phyloP scores from a whole-genome alignment of 2,113 vertebrate genomes.

The Grammomys surdaster region DNA sequence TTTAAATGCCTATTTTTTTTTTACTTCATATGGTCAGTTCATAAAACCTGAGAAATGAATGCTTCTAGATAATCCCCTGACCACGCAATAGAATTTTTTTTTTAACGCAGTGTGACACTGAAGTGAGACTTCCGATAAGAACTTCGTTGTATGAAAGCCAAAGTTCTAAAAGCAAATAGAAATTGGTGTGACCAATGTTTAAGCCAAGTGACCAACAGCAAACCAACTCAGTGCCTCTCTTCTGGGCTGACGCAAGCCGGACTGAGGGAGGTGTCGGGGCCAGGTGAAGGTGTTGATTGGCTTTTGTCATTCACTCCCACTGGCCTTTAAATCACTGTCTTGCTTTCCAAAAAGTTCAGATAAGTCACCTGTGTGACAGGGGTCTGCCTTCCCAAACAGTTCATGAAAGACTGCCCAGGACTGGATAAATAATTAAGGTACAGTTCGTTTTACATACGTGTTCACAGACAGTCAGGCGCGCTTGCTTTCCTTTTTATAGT shows the following conservation, averaged over 20 bases:
- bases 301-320: conserved; percentile 87
- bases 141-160: conserved; percentile 83
- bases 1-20: not conserved
- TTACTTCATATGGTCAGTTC: conserved; percentile 23
- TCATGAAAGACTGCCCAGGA: conserved; percentile 68
- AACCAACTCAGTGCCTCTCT: conserved; percentile 83
- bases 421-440: conserved; percentile 84
- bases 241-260: conserved; percentile 88
- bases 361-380: conserved; percentile 82
- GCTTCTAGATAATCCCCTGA: conserved; percentile 3
- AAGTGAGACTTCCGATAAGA: conserved; percentile 66
- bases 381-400: conserved; percentile 77
- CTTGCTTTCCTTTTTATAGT: conserved; percentile 42
- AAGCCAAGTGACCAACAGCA: conserved; percentile 82
- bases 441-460: conserved; percentile 61
- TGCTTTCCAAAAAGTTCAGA: conserved; percentile 79
- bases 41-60: not conserved
- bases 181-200: conserved; percentile 85
- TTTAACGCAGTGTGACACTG: conserved; percentile 61
- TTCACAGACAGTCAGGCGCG: conserved; percentile 9
- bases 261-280: conserved; percentile 85
- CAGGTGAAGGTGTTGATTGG: conserved; percentile 87
- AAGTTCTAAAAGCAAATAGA: conserved; percentile 87
- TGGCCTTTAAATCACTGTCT: conserved; percentile 89
- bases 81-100: not conserved